Evolutionary conservation across 1,140 invertebrate species (phyloP), one percentile per base, ranked within the genome.

Genomic region (Platorchestia sp.): DNA sequence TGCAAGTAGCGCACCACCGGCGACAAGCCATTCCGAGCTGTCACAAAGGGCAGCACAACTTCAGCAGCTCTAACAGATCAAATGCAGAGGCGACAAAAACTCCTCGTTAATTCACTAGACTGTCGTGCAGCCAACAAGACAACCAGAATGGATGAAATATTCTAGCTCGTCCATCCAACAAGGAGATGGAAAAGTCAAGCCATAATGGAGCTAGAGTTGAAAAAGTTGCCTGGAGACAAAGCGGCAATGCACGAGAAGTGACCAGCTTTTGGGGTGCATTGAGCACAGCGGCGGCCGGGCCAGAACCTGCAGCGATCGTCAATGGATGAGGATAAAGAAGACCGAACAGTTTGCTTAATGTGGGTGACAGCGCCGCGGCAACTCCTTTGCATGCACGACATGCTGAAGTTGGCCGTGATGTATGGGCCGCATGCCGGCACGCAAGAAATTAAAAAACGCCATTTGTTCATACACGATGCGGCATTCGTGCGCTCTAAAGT

Each of bases 161-260:
- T 44, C 43, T 89, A 7, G n/a, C 41, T 89, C 41, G 43, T 89
- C 87, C n/a, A 89, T 36, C 59, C 87, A 89, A 89, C 87, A 89
- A 89, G n/a, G 43, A 89, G 87, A 89, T 22, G 87, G 87, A 89
- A 89, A 89, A 89, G 87, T 89, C 87, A 89, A 89, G 87, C 87
- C 87, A 89, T 44, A 89, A 89, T 89, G 41, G 87, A 42, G 36
- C 0, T 3, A 89, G 41, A 89, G 87, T 44, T 36, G 27, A 89
- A 86, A 89, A 89, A 89, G 6, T 89, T 3, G 87, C 5, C 10
- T 42, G n/a, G 41, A 42, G 87, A 89, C 87, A 89, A 89, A 42
- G 87, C 36, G 6, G 87, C 87, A 89, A 89, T 44, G 87, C 87
- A 89, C n/a, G 87, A 44, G 43, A 89, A 89, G 87, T 89, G 87